Percentiles rank a stretch among this genome's conserved stretches.
Conservation (phyloP, 2,888 invertebrate species). For the Punctoribates punctum region DNA sequence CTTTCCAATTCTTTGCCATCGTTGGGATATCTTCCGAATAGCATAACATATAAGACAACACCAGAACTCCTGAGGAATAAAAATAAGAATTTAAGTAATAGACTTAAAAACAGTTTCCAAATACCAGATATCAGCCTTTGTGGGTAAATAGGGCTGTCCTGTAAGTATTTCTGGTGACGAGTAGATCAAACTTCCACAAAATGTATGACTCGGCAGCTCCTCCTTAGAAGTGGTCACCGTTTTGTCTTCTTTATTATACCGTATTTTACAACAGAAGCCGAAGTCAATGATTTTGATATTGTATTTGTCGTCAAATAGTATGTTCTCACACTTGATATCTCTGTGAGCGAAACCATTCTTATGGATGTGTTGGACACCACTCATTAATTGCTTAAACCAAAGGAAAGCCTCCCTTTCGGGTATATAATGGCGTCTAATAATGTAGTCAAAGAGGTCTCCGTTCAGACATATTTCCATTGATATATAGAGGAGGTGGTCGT, state of each 20-base stretch:
- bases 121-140: constrained; percentile 7
- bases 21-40: constrained; percentile 10
- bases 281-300: constrained; percentile 40
- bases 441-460: constrained; percentile 26
- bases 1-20: neutral
- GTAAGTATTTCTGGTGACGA: constrained; percentile 10
- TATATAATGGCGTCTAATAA: neutral
- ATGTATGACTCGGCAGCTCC: neutral
- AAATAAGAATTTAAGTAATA: no score
- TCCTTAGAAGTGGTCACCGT: neutral
- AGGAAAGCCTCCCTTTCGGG: constrained; percentile 13
- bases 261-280: constrained; percentile 29
- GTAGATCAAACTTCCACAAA: constrained; percentile 18
- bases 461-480: neutral
- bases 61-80: constrained; percentile 9
- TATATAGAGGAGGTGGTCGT: neutral
- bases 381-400: constrained; percentile 30
- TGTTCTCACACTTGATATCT: constrained; percentile 41
- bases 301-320: constrained; percentile 34
- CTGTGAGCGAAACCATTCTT: constrained; percentile 34
- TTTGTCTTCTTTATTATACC: neutral
- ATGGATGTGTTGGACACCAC: constrained; percentile 14
- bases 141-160: constrained; percentile 10
- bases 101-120: neutral
- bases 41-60: constrained; percentile 24